A percentile compares a stretch with the other conserved stretches of the same genome.
Evolutionary conservation across 2,888 invertebrate genomes (phyloP).

Genomic region (Cyclophora albipunctata): DNA sequence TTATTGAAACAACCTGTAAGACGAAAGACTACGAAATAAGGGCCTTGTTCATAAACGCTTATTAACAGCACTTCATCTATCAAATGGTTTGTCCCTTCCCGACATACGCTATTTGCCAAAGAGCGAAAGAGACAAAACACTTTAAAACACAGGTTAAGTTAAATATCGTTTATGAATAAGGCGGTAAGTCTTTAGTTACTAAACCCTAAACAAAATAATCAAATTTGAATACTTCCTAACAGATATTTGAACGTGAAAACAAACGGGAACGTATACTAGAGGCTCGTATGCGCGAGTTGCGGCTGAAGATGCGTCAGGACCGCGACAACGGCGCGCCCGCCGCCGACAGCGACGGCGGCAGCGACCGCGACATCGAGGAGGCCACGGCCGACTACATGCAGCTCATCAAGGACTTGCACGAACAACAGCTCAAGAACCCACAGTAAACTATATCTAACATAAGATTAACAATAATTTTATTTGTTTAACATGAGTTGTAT

Average conservation of each 20-base stretch:
- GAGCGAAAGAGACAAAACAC: no score
- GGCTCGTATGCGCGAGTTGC: slow-evolving; percentile 88
- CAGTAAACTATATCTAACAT: neutral
- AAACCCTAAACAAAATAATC: no score
- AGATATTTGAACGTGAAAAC: slow-evolving; percentile 93
- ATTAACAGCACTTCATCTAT: no score
- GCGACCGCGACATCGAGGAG: slow-evolving; percentile 55
- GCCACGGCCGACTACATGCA: slow-evolving; percentile 57
- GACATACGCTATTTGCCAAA: no score
- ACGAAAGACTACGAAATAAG: no score
- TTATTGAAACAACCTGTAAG: neutral
- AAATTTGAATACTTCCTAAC: slow-evolving; percentile 1
- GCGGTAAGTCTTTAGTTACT: no score
- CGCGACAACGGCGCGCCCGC: slow-evolving; percentile 37
- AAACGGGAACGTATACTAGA: slow-evolving; percentile 94
- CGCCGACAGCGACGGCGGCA: slow-evolving; percentile 38
- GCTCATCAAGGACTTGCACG: slow-evolving; percentile 43
- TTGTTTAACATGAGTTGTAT: neutral
- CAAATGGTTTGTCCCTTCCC: no score
- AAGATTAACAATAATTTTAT: neutral
- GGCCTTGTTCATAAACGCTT: no score
- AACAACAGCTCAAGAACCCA: slow-evolving; percentile 25
- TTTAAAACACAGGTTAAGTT: no score
- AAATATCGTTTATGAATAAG: no score
- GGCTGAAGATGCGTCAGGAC: slow-evolving; percentile 75